Percentiles rank a stretch among this genome's conserved stretches.
Conservation (phyloP, 2,797 vertebrate genomes). For the Sebastolobus altivelis region DNA sequence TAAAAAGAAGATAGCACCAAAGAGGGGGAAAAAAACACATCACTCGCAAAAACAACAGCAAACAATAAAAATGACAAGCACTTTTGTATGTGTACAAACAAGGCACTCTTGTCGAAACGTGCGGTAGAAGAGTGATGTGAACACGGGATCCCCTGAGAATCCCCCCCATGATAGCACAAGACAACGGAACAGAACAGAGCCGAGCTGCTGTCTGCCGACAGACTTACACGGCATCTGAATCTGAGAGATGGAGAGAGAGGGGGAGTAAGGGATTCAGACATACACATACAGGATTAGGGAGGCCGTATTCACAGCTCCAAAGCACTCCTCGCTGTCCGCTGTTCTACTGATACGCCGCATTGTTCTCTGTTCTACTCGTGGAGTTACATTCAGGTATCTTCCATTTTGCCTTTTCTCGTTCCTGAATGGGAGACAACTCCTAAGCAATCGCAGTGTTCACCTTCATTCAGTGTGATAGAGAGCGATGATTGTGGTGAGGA, state of each 20-base stretch:
- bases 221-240: conserved; percentile 46
- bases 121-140: conserved; percentile 71
- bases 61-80: conserved; percentile 70
- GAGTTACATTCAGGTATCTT: not conserved
- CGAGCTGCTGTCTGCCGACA: conserved; percentile 61
- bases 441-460: not conserved
- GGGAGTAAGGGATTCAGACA: conserved; percentile 46
- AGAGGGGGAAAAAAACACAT: conserved; percentile 28
- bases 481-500: not conserved
- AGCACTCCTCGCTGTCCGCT: conserved; percentile 24
- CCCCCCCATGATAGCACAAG: conserved; percentile 55
- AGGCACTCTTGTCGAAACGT: conserved; percentile 59
- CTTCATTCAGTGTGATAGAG: not conserved
- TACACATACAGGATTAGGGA: conserved; percentile 46
- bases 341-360: not conserved
- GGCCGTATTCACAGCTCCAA: conserved; percentile 42
- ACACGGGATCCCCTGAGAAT: conserved; percentile 68
- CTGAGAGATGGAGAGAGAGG: conserved; percentile 48
- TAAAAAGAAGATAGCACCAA: conserved; percentile 45
- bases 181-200: conserved; percentile 67
- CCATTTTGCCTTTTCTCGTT: not conserved
- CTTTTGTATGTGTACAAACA: conserved; percentile 73
- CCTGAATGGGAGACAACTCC: not conserved
- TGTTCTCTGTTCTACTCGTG: not conserved
- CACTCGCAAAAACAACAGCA: conserved; percentile 47